Base-by-base conservation (phyloP, 2,888 invertebrate species). In the Nephrotoma appendiculata region DNA sequence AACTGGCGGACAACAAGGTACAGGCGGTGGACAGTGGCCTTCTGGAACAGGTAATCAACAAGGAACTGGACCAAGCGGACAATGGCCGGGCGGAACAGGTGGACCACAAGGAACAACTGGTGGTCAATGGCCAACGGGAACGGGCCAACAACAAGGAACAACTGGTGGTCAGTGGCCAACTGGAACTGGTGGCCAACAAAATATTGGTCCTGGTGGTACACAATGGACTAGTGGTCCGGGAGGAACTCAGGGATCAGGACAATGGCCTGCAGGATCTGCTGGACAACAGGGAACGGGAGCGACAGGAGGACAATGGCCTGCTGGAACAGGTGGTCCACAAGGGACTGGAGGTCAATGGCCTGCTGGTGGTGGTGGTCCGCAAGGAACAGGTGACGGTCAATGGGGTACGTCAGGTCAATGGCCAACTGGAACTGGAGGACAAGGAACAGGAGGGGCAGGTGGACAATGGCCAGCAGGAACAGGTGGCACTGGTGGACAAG, bases 61-160 rank as follows among this genome's bases (percentile, higher is more conserved):
- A 44, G 88, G 87, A 9, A 44, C 44, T 0, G 87, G 87, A 12
- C 7, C 12, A 3, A n/a, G 15, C 19, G 44, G 86, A 19, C 86
- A 86, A n/a, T 19, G 57, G 71, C 11, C 87, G 87, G 83, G 71
- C 48, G 87, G 87, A 31, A 31, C 2, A 41, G 44, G 45, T 84
- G 86, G 84, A 4, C 41, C 31, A 12, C 83, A 83, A 83, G 41
- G 12, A 83, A 11, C 43, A 83, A 19, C 71, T 12, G 86, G 41
- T 85, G 85, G 85, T 7, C 86, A 86, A 11, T 19, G 57, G 71
- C 6, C 87, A 85, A 86, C 85, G 41, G 87, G 87, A 41, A 9
- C 12, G 31, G 44, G 45, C 84, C 84, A 84, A 2, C 83, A 83
- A 41, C 83, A 83, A 9, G 41, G 11, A 48, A 15, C 11, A 83